phyloP scores from a whole-genome alignment of 2,888 invertebrate genomes.

The Caenorhabditis virilis region DNA sequence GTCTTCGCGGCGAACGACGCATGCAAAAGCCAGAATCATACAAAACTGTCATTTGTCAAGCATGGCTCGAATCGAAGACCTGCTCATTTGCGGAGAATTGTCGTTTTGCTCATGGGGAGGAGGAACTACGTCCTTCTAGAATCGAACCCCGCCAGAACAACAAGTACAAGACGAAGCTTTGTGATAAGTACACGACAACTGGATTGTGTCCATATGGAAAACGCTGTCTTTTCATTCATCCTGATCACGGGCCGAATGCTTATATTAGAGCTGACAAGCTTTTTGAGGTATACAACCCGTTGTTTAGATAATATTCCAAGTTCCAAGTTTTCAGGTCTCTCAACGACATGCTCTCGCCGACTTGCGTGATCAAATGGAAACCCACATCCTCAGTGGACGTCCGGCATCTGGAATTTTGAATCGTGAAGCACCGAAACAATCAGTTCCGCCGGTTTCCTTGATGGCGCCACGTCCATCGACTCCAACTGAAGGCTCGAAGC shows the following conservation, averaged over 20 bases:
- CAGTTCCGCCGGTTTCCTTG: too few relatives aligned
- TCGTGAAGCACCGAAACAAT: too few relatives aligned
- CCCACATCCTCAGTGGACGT: conserved; percentile 26
- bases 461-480: too few relatives aligned
- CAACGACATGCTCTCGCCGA: conserved; percentile 51
- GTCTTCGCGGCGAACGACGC: conserved; percentile 22
- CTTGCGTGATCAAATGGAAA: conserved; percentile 34
- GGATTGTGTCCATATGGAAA: conserved; percentile 66
- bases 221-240: conserved; percentile 68
- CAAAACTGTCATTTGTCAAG: conserved; percentile 68
- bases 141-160: conserved; percentile 51
- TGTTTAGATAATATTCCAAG: too few relatives aligned
- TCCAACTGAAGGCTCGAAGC: not conserved
- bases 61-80: conserved; percentile 60
- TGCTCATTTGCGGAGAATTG: conserved; percentile 65
- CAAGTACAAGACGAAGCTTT: conserved; percentile 68
- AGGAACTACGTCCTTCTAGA: conserved; percentile 60
- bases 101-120: conserved; percentile 64
- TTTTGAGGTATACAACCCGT: conserved; percentile 41
- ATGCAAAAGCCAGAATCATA: conserved; percentile 61
- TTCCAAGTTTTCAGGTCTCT: conserved; percentile 42
- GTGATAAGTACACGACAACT: conserved; percentile 67
- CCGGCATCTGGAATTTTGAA: too few relatives aligned
- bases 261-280: conserved; percentile 57
- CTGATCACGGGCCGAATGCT: conserved; percentile 49